These are phyloP conservation scores for Oscheius sp. DNA, from an alignment of 2,888 invertebrate genomes.

Conservation along the genomic window DNA sequence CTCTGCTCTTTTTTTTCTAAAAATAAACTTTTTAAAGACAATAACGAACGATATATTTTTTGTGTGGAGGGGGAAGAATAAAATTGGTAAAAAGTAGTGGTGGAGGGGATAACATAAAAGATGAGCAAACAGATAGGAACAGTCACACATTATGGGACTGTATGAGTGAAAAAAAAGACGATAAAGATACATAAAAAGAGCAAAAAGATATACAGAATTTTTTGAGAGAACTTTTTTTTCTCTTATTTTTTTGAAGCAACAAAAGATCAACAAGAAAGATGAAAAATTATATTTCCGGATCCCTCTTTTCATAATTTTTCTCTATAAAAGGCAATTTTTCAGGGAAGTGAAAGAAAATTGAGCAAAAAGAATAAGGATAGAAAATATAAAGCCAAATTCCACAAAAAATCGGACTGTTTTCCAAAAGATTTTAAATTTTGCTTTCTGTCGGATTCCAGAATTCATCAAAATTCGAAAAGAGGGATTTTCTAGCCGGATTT, in stretches of 20 bases:
- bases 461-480: too few relatives aligned
- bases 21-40: neutral
- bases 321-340: too few relatives aligned
- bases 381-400: too few relatives aligned
- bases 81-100: neutral
- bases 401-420: too few relatives aligned
- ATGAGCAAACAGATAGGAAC: neutral
- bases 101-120: neutral
- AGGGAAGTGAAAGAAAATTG: too few relatives aligned
- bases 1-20: neutral
- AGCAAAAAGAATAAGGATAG: too few relatives aligned
- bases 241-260: neutral
- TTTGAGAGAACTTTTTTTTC: neutral
- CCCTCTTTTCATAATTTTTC: too few relatives aligned
- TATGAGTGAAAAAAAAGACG: neutral
- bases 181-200: neutral
- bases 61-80: neutral
- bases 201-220: neutral
- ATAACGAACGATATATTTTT: neutral
- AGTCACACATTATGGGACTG: neutral
- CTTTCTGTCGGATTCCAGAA: too few relatives aligned
- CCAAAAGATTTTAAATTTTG: too few relatives aligned
- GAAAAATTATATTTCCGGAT: too few relatives aligned
- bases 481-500: neutral
- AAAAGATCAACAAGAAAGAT: too few relatives aligned